Conservation (phyloP, 2,113 vertebrate genomes). For the Opisthocomus hoazin region DNA sequence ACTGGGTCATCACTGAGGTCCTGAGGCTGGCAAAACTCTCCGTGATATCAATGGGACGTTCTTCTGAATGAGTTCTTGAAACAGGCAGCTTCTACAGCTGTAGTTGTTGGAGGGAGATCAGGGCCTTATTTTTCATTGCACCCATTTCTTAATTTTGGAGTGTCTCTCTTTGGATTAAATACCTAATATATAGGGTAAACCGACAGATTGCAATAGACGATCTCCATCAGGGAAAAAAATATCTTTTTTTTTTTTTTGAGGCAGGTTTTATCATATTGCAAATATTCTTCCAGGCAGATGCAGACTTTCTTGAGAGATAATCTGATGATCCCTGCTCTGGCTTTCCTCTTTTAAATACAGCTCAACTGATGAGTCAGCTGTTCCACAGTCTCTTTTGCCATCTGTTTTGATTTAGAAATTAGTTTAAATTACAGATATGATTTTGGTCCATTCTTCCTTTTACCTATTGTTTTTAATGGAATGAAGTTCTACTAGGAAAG, state of each 20-base stretch:
- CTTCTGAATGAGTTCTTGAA: not conserved
- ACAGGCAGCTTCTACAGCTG: not conserved
- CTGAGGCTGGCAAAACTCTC: not conserved
- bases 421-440: constrained; percentile 44
- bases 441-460: not conserved
- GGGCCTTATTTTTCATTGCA: not conserved
- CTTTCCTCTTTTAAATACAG: constrained; percentile 62
- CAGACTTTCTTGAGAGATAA: constrained; percentile 59
- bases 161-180: not conserved
- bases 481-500: not conserved
- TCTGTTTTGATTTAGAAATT: constrained; percentile 63
- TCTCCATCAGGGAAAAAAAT: not conserved
- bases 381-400: constrained; percentile 37
- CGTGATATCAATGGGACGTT: fast-evolving
- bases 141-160: not conserved
- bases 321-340: constrained; percentile 58
- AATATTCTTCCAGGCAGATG: constrained; percentile 34
- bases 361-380: constrained; percentile 61
- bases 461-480: not conserved
- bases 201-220: not conserved
- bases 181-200: not conserved
- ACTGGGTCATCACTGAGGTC: not conserved
- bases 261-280: not conserved
- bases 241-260: not conserved
- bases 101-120: not conserved